Evolutionary conservation across 2,113 vertebrate genomes (phyloP), one percentile per base, ranked within the genome.

Genomic region (Anguilla japonica): DNA sequence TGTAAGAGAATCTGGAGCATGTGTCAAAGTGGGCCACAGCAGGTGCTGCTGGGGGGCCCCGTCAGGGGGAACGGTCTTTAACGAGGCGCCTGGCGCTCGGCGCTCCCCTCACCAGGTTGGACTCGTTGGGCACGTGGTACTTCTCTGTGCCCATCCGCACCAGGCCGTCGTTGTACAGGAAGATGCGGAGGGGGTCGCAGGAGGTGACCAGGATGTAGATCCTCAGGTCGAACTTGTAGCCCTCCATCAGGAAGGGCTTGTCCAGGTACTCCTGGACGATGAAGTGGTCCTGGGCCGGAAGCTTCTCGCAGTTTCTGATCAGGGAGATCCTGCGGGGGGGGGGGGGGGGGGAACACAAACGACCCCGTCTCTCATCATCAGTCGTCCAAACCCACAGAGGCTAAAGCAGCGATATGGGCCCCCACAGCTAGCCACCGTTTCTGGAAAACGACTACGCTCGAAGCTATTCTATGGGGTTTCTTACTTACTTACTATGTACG

Each of bases 191-290:
- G 0, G 98, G 98, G 91, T 99, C 98, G 83, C 98, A 99, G 81
- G 98, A 99, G n/a, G 98, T 99, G 90, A 99, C 96, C 79, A 99
- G 95, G 93, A 98, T 98, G 93, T 99, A 99, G 92, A 99, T 97
- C 87, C 98, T 96, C 89, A 99, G 96, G 92, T 99, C 98, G 92
- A 99, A 99, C 93, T 99, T 99, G 96, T 98, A 99, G 79, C 98
- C 98, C 95, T 99, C 98, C 97, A 99, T 98, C 87, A 99, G 94
- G 90, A 99, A 99, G 46, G 98, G 98, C 86, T 99, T 99, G 92
- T 99, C 98, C 89, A 99, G 96, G 91, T 99, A 99, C 90, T 99
- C 98, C 94, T 99, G 98, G 92, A 99, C 98, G 79, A 99, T 99
- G 90, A 99, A 96, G 93, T 99, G 98, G 91, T 99, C 98, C 91